Percentiles rank a stretch among this genome's conserved stretches.
phyloP scores from a whole-genome alignment of 2,888 invertebrate genomes.

The Pyrocoelia pectoralis region DNA sequence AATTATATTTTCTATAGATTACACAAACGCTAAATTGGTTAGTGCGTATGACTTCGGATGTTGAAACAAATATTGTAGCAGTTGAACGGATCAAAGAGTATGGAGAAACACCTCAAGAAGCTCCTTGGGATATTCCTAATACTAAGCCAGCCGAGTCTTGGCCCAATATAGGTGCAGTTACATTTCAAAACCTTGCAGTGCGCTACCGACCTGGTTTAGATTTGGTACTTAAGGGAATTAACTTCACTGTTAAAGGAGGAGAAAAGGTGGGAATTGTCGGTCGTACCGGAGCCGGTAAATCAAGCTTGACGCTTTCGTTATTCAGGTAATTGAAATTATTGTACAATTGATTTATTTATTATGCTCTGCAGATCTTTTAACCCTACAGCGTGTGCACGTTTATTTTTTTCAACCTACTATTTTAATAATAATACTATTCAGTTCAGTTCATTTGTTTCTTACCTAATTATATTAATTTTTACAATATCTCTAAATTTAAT shows the following conservation, averaged over 20 bases:
- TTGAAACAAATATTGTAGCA: slow-evolving; percentile 97
- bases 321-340: slow-evolving; percentile 67
- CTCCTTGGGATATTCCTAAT: slow-evolving; percentile 75
- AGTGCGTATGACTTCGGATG: slow-evolving; percentile 94
- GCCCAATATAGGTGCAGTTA: slow-evolving; percentile 84
- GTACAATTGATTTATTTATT: slow-evolving; percentile 15
- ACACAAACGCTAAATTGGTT: slow-evolving; percentile 97
- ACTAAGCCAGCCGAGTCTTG: slow-evolving; percentile 72
- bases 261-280: slow-evolving; percentile 94
- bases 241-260: slow-evolving; percentile 78
- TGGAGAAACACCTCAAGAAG: slow-evolving; percentile 85
- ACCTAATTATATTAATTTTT: no score
- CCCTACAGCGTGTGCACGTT: no score
- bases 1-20: slow-evolving; percentile 65
- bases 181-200: slow-evolving; percentile 83
- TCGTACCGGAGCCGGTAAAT: slow-evolving; percentile 92
- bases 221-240: slow-evolving; percentile 82
- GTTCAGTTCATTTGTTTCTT: no score
- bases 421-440: no score
- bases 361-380: no score
- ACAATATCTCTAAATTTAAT: no score
- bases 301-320: slow-evolving; percentile 84
- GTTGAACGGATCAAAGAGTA: slow-evolving; percentile 98
- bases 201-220: slow-evolving; percentile 88
- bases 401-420: no score